These are phyloP conservation scores for Nibea albiflora DNA, from an alignment of 2,113 vertebrate genomes.

Conservation along the genomic window DNA sequence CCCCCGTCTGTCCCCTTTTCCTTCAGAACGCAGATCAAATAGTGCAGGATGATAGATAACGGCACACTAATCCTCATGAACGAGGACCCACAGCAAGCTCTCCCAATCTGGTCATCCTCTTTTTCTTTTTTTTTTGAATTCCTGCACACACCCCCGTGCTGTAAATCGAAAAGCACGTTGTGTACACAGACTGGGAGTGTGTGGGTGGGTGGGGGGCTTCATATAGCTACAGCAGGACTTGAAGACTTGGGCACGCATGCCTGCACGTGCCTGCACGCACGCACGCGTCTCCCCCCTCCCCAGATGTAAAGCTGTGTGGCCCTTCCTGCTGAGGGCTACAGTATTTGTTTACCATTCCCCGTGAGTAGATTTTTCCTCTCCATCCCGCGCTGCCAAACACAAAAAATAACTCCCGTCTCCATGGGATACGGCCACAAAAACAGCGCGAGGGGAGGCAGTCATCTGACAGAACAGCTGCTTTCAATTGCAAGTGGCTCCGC, in stretches of 20 bases:
- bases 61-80: conserved; percentile 55
- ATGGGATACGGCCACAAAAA: conserved; percentile 82
- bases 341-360: conserved; percentile 79
- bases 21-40: conserved; percentile 72
- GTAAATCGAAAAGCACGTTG: conserved; percentile 50
- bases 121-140: neutral
- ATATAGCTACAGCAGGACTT: conserved; percentile 47
- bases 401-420: conserved; percentile 80
- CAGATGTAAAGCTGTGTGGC: conserved; percentile 70
- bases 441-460: conserved; percentile 73
- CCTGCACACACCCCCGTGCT: conserved; percentile 15
- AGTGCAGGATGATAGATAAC: conserved; percentile 66
- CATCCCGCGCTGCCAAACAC: conserved; percentile 76
- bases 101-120: conserved; percentile 57
- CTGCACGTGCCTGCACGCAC: conserved; percentile 20
- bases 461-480: conserved; percentile 84
- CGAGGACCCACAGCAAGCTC: conserved; percentile 47
- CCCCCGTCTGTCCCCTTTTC: conserved; percentile 58
- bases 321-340: conserved; percentile 73
- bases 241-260: conserved; percentile 22
- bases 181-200: conserved; percentile 14
- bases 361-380: conserved; percentile 85
- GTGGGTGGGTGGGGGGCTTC: neutral
- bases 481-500: conserved; percentile 78
- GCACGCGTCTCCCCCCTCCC: conserved; percentile 6